phyloP scores from a whole-genome alignment of 2,113 vertebrate species.

The Chauna torquata region DNA sequence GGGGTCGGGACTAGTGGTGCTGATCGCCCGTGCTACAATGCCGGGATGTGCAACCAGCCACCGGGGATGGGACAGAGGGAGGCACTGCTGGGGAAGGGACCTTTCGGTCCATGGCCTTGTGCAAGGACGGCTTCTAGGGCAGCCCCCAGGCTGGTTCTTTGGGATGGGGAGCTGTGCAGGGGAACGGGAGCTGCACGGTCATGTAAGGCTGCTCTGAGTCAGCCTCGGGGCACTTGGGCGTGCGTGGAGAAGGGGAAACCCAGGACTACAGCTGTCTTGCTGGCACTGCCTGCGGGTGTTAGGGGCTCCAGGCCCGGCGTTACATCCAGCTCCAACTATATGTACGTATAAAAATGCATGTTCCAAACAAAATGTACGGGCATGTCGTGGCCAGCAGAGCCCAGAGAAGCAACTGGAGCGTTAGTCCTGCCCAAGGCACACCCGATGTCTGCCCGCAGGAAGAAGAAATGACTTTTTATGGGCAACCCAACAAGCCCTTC shows the following conservation, averaged over 20 bases:
- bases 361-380: not conserved
- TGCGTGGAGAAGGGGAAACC: conserved; percentile 6
- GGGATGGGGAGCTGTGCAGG: not conserved
- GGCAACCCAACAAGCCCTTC: not conserved
- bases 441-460: not conserved
- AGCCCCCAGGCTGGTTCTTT: not conserved
- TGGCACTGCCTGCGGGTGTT: not conserved
- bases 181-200: not conserved
- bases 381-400: not conserved
- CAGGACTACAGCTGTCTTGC: not conserved
- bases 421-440: not conserved
- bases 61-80: not conserved
- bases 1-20: too few relatives aligned
- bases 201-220: not conserved
- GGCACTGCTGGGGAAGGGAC: not conserved
- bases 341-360: not conserved
- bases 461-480: not conserved
- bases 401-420: not conserved
- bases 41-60: not conserved
- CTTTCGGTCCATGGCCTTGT: not conserved
- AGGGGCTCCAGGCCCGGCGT: not conserved
- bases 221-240: not conserved
- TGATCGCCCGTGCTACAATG: not conserved
- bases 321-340: not conserved
- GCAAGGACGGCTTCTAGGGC: accelerated